Evolutionary conservation across 2,888 invertebrate genomes (phyloP).

Genomic region (Abrostola tripartita): DNA sequence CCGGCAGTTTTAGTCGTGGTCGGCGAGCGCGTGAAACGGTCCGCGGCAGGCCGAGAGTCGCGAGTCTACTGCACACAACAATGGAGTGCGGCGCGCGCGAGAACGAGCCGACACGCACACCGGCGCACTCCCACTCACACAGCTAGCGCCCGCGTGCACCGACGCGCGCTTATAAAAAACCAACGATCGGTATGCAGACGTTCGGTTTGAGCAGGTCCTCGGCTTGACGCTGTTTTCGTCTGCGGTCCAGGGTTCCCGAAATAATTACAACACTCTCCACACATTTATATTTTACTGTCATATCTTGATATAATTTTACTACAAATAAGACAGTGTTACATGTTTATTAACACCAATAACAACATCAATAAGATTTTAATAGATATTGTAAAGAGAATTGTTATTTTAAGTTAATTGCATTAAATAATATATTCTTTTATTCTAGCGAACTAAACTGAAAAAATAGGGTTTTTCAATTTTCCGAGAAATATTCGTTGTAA

Average conservation of each 20-base stretch:
- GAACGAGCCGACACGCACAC: conserved; percentile 78
- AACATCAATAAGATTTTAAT: too few relatives aligned
- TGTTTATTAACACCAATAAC: too few relatives aligned
- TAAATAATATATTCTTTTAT: too few relatives aligned
- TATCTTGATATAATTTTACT: not conserved
- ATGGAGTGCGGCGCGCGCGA: conserved; percentile 78
- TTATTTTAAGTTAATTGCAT: too few relatives aligned
- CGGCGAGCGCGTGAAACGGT: conserved; percentile 72
- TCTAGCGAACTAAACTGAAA: too few relatives aligned
- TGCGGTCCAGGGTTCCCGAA: conserved; percentile 83
- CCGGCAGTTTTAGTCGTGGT: conserved; percentile 76
- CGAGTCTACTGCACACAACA: conserved; percentile 84
- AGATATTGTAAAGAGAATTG: too few relatives aligned
- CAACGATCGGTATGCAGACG: conserved; percentile 88
- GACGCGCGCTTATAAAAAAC: conserved; percentile 85
- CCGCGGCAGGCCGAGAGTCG: conserved; percentile 76
- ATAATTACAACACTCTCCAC: conserved; percentile 68
- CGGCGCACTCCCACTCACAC: conserved; percentile 69
- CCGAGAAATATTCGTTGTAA: too few relatives aligned
- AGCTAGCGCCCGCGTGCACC: conserved; percentile 70
- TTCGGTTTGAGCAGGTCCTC: conserved; percentile 88
- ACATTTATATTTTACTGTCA: conserved; percentile 31
- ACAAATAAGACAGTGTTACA: not conserved
- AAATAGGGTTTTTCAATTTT: too few relatives aligned
- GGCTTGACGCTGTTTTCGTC: conserved; percentile 88